These are phyloP conservation scores for Microchrysa polita DNA, from an alignment of 2,888 invertebrate genomes.

Conservation along the genomic window DNA sequence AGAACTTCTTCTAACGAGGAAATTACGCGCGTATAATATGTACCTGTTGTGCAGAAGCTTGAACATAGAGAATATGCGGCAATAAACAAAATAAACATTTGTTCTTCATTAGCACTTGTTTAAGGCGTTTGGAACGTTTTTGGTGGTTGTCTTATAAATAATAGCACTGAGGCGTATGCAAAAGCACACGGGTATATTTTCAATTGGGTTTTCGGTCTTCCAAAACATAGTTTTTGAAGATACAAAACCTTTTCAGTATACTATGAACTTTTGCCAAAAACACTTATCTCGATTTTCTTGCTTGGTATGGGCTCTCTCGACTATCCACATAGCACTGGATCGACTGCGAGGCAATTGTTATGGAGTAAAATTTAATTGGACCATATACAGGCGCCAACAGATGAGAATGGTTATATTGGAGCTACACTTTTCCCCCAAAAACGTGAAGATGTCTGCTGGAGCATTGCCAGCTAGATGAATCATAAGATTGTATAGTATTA, in stretches of 20 bases:
- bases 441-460: too few species aligned
- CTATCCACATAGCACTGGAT: not conserved
- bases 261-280: not conserved
- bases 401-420: too few species aligned
- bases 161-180: slow-evolving; percentile 12
- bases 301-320: too few species aligned
- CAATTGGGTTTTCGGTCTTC: slow-evolving; percentile 3
- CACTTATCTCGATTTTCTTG: slow-evolving; percentile 4
- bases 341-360: not conserved
- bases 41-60: slow-evolving; percentile 4
- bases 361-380: not conserved
- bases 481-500: too few species aligned
- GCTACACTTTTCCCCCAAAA: too few species aligned
- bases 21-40: too few species aligned
- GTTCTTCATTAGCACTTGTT: slow-evolving; percentile 38
- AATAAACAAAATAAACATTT: slow-evolving; percentile 41
- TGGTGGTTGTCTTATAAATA: slow-evolving; percentile 12
- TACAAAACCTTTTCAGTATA: not conserved
- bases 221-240: not conserved
- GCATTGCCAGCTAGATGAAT: too few species aligned
- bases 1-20: slow-evolving; percentile 18
- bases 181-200: not conserved
- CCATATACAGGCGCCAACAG: not conserved
- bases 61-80: slow-evolving; percentile 21
- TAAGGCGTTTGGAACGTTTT: slow-evolving; percentile 38